Evolutionary conservation across 2,888 invertebrate species (phyloP), one percentile per base, ranked within the genome.

Genomic region (Baronia brevicornis): DNA sequence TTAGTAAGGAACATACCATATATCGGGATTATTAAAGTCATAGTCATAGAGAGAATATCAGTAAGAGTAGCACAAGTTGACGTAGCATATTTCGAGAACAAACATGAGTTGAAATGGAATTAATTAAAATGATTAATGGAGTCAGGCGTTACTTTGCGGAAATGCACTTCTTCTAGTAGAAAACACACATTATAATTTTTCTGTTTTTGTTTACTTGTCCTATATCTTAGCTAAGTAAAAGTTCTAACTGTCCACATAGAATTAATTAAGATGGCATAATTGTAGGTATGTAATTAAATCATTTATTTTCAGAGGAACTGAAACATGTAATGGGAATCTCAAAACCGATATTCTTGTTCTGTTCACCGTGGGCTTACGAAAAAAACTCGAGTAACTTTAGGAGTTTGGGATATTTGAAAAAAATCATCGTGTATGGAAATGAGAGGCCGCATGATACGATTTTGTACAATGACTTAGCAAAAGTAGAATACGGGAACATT

Each of bases 231-330:
- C 26, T 7, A 21, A n/a, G n/a, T n/a, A n/a, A n/a, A n/a, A n/a
- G n/a, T n/a, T n/a, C n/a, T n/a, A n/a, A n/a, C n/a, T n/a, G n/a
- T n/a, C n/a, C n/a, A n/a, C n/a, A n/a, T n/a, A n/a, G n/a, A n/a
- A n/a, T n/a, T n/a, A n/a, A n/a, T 44, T 42, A 18, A 4, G 6
- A 8, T 6, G 4, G 3, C 8, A 4, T 7, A 3, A 3, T 11
- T 9, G 4, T 10, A 3, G 4, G 4, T 6, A 17, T 17, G 17
- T 5, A 17, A 17, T 6, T 4, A 17, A n/a, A n/a, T n/a, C n/a
- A n/a, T 17, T 5, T n/a, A n/a, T 7, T 41, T 41, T 12, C 34
- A 51, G 53, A 41, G 28, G 53, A 53, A 39, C 8, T 53, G 3
- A 36, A 38, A 4, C 48, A 53, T 15, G 37, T 44, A 4, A 15